Conservation (phyloP, 2,888 invertebrate species). For the Gerris lacustris region DNA sequence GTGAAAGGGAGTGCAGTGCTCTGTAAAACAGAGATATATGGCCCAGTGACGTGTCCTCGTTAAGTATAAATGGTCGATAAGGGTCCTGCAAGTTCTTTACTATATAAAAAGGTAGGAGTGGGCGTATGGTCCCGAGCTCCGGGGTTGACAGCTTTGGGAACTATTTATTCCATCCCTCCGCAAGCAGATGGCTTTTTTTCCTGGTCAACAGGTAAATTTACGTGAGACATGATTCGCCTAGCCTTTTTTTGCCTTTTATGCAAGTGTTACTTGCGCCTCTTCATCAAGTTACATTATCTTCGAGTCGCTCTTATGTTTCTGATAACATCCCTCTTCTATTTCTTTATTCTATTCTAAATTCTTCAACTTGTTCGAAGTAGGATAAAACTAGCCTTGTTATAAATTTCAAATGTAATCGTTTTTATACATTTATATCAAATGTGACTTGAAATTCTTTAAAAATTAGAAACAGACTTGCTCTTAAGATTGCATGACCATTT, state of each 20-base stretch:
- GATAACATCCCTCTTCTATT: no score
- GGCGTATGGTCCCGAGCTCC: background rate
- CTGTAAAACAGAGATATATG: background rate
- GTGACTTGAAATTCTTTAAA: no score
- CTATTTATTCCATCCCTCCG: background rate
- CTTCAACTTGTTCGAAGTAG: no score
- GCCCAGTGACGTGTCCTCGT: background rate
- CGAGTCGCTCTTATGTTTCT: no score
- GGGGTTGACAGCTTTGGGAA: slow-evolving; percentile 1
- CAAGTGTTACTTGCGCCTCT: background rate
- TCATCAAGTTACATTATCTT: background rate
- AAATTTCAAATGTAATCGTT: no score
- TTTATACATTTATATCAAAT: no score
- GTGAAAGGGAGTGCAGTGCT: background rate
- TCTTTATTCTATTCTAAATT: no score
- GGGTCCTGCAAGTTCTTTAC: background rate
- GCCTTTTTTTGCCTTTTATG: background rate
- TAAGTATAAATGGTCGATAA: background rate
- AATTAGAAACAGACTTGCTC: no score
- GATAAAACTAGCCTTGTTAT: no score
- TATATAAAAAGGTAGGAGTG: background rate
- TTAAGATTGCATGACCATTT: no score
- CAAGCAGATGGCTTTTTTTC: background rate
- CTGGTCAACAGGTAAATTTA: slow-evolving; percentile 1
- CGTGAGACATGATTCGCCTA: background rate